Percentiles rank a stretch among this genome's conserved stretches.
Evolutionary conservation across 2,113 vertebrate species (phyloP).

Genomic region (Emydocephalus ijimae): DNA sequence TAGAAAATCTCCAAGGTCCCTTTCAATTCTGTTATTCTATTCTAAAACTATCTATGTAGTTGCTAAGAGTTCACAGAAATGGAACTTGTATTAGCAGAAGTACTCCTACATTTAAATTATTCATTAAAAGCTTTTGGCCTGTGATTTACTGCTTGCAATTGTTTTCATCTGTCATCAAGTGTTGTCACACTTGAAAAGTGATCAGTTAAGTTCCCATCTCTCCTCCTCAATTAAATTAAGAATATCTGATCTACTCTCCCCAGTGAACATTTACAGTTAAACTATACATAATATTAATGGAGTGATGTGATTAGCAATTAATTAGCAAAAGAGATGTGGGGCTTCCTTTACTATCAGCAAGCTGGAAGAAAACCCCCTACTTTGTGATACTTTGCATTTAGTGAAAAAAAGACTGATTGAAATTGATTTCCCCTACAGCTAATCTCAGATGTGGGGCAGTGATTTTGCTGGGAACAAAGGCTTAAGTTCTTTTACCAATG

Average conservation of each 20-base stretch:
- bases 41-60: neutral
- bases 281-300: neutral
- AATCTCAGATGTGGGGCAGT: neutral
- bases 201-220: neutral
- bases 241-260: slow-evolving; percentile 11
- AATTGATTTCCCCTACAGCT: neutral
- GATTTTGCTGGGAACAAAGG: neutral
- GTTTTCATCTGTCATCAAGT: slow-evolving; percentile 24
- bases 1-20: too few relatives aligned
- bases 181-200: slow-evolving; percentile 22
- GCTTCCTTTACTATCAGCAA: neutral
- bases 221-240: neutral
- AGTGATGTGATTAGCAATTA: neutral
- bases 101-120: neutral
- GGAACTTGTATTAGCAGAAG: slow-evolving; percentile 19
- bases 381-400: neutral
- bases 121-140: slow-evolving; percentile 40
- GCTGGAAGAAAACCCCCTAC: neutral
- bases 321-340: neutral
- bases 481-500: neutral
- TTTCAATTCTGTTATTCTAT: too few relatives aligned
- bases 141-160: slow-evolving; percentile 20
- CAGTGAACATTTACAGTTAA: slow-evolving; percentile 9
- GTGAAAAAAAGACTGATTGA: neutral
- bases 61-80: neutral